phyloP scores from a whole-genome alignment of 1,140 invertebrate genomes.

The Leptopilina clavipes region DNA sequence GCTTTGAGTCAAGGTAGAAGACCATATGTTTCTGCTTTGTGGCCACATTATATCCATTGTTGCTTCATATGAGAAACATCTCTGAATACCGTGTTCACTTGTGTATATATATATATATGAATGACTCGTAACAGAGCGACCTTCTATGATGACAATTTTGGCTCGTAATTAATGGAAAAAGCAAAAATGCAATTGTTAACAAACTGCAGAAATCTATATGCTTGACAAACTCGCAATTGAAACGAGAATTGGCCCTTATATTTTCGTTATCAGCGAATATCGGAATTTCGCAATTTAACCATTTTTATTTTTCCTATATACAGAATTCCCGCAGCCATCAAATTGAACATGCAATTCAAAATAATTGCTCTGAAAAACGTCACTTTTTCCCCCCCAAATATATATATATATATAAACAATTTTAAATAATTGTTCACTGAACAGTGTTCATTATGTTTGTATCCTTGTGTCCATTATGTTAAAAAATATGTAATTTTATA shows the following conservation, averaged over 20 bases:
- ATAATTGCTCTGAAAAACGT: background rate
- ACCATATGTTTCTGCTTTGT: background rate
- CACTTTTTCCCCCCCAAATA: too few species aligned
- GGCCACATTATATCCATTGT: background rate
- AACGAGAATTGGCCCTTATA: background rate
- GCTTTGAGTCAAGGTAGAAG: slow-evolving; percentile 4
- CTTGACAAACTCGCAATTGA: background rate
- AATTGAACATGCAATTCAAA: background rate
- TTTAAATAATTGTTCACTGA: too few species aligned
- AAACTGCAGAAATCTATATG: background rate
- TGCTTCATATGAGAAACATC: background rate
- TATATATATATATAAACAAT: too few species aligned
- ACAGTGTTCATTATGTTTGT: too few species aligned
- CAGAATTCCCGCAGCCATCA: background rate
- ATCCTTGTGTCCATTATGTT: too few species aligned
- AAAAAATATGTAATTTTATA: too few species aligned
- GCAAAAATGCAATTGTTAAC: background rate
- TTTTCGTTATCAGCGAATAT: background rate
- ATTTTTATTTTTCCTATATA: background rate
- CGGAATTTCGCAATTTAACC: background rate
- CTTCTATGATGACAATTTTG: slow-evolving; percentile 3
- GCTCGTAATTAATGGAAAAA: background rate
- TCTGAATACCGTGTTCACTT: background rate
- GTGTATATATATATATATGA: background rate
- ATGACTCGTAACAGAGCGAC: background rate